Conservation (phyloP, 2,113 vertebrate species). For the Pelmatolapia mariae region DNA sequence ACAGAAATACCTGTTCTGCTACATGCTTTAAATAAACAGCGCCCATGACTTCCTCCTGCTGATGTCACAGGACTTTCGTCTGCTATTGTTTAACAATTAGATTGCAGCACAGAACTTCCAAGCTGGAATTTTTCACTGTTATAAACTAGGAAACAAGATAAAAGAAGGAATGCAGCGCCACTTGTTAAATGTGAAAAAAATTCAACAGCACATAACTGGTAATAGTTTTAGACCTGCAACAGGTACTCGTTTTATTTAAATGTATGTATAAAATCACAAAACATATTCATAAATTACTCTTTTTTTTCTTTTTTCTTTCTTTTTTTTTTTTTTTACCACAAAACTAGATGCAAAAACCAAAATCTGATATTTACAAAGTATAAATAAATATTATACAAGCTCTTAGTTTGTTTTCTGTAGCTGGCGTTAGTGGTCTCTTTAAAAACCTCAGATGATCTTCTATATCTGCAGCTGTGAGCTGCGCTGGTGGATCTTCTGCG, state of each 20-base stretch:
- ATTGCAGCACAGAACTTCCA: background rate
- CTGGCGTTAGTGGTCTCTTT: no score
- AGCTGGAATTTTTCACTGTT: background rate
- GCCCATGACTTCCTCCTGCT: background rate
- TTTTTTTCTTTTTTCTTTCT: background rate
- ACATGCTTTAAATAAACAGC: background rate
- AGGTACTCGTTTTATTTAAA: background rate
- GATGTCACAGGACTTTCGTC: background rate
- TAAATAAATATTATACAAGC: background rate
- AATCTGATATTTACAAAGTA: background rate
- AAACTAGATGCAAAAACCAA: background rate
- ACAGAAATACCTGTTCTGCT: background rate
- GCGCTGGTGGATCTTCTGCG: slow-evolving; percentile 14
- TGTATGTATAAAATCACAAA: background rate
- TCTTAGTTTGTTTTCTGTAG: background rate
- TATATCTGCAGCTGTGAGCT: accelerated
- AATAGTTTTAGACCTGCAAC: background rate
- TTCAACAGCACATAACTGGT: background rate
- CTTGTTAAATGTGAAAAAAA: accelerated
- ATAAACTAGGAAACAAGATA: background rate
- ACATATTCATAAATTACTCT: accelerated
- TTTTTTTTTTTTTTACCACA: background rate
- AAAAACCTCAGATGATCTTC: no score
- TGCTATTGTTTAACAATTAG: background rate
- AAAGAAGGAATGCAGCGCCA: background rate